phyloP scores from a whole-genome alignment of 1,140 invertebrate species.

The Hirudo medicinalis region DNA sequence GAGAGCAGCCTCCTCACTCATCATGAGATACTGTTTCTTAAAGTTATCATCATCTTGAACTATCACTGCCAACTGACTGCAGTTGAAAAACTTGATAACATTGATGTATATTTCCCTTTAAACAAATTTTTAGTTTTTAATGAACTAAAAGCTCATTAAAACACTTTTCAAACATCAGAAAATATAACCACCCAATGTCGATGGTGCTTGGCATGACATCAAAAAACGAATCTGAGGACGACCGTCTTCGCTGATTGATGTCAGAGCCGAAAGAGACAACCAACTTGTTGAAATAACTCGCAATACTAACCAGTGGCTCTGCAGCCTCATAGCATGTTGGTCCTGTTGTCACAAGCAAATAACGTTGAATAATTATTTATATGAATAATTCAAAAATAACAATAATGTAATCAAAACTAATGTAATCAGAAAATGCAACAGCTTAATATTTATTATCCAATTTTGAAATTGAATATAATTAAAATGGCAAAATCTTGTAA shows the following conservation, averaged over 20 bases:
- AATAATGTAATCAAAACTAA: not conserved
- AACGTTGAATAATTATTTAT: no score
- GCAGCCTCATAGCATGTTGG: conserved; percentile 72
- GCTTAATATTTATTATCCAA: no score
- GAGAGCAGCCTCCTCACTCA: conserved; percentile 52
- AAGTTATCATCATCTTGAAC: conserved; percentile 68
- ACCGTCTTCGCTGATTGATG: conserved; percentile 55
- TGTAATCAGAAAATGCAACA: not conserved
- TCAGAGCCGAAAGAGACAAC: conserved; percentile 71
- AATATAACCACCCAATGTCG: conserved; percentile 50
- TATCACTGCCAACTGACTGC: conserved; percentile 57
- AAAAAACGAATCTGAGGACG: conserved; percentile 65
- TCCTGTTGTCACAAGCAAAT: conserved; percentile 39
- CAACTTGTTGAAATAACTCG: conserved; percentile 59
- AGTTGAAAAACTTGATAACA: conserved; percentile 52
- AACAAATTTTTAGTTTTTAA: conserved; percentile 14
- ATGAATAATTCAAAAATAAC: not conserved
- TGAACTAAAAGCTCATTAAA: not conserved
- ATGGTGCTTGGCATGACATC: conserved; percentile 66
- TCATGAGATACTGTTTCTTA: conserved; percentile 59
- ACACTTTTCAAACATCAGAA: not conserved
- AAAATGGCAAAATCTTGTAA: no score
- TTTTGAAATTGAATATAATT: no score
- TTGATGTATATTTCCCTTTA: conserved; percentile 53
- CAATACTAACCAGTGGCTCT: conserved; percentile 65